Conservation (phyloP, 2,797 vertebrate genomes). For the Galago senegalensis region DNA sequence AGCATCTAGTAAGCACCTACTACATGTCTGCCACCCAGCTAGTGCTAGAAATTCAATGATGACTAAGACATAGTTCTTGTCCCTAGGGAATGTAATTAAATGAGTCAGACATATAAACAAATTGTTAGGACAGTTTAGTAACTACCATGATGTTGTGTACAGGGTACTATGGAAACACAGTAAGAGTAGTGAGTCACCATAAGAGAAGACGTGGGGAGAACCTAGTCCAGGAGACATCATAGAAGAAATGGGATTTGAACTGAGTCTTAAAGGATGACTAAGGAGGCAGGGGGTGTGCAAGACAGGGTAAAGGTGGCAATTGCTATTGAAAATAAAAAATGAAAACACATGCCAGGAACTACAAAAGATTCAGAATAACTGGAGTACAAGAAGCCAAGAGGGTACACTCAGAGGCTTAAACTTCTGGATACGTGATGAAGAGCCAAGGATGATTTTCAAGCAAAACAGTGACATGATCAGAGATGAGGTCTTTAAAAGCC, state of each 20-base stretch:
- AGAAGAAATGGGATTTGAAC: conserved; percentile 21
- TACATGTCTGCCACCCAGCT: not conserved
- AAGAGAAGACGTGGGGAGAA: not conserved
- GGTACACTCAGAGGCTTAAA: not conserved
- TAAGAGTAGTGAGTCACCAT: conserved; percentile 43
- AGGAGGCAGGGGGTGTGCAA: not conserved
- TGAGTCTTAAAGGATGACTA: conserved; percentile 39
- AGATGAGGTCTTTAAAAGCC: not conserved
- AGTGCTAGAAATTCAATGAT: conserved; percentile 18
- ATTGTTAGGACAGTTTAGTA: conserved; percentile 28
- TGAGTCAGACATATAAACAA: conserved; percentile 72
- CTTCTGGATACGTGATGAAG: not conserved
- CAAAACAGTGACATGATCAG: not conserved
- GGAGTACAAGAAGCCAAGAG: not conserved
- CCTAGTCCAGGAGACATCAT: not conserved
- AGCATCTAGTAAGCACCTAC: not conserved
- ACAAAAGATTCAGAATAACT: not conserved
- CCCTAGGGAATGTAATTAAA: conserved; percentile 42
- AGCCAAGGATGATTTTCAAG: not conserved
- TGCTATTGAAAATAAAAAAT: not conserved
- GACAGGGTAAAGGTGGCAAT: not conserved
- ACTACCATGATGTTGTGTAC: not conserved
- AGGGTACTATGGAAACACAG: conserved; percentile 64
- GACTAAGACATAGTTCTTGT: conserved; percentile 44
- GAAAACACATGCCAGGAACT: not conserved